Evolutionary conservation across 2,113 vertebrate species (phyloP).

Genomic region (Chlamydotis undulata): DNA sequence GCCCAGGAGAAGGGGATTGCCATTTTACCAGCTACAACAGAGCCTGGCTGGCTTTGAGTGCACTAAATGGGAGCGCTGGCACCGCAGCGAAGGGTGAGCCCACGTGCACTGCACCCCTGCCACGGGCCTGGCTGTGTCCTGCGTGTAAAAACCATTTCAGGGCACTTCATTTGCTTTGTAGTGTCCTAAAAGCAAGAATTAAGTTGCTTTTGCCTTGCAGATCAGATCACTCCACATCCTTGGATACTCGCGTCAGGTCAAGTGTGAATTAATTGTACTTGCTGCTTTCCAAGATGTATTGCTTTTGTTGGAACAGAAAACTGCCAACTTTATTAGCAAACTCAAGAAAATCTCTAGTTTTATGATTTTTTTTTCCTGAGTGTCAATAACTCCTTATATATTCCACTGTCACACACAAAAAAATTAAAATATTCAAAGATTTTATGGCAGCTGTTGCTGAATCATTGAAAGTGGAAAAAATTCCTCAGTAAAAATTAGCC

Average conservation of each 20-base stretch:
- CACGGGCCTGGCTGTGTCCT: background rate
- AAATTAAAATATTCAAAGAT: background rate
- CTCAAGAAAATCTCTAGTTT: background rate
- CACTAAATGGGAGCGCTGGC: rapidly evolving
- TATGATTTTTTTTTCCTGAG: background rate
- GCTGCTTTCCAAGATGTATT: background rate
- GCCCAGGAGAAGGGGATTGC: background rate
- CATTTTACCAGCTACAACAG: rapidly evolving
- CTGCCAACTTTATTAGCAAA: background rate
- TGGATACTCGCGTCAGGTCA: background rate
- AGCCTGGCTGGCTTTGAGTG: background rate
- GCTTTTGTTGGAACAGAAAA: background rate
- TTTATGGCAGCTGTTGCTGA: conserved; percentile 3
- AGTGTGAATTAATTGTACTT: background rate
- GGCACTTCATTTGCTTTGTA: background rate
- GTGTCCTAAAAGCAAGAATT: background rate
- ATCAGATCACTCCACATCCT: background rate
- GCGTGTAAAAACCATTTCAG: background rate
- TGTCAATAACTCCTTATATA: background rate
- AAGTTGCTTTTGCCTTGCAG: background rate
- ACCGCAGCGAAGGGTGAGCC: background rate
- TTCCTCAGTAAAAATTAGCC: background rate
- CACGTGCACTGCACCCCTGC: rapidly evolving
- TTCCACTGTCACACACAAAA: background rate
- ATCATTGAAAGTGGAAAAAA: background rate